Evolutionary conservation across 1,140 invertebrate genomes (phyloP), one percentile per base, ranked within the genome.

Genomic region (Zaprionus vittiger): DNA sequence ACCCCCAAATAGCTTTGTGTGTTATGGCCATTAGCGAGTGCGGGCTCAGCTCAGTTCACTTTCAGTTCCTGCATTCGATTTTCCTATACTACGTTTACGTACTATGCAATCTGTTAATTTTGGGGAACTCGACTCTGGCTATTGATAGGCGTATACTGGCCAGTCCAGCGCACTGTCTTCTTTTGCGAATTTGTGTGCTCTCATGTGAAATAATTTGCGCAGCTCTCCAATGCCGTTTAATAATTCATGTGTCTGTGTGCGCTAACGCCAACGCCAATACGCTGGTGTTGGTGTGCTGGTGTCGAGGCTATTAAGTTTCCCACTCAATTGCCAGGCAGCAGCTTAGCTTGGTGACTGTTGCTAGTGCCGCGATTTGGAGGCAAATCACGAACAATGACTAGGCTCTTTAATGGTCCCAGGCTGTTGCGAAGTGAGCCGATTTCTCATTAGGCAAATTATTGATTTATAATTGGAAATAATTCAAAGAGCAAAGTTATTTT

Each of bases 181-280:
- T 83, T 89, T 84, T 84, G 68, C 66, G 81, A 79, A 87, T 90
- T 81, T 75, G 89, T 84, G 84, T 72, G 78, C 85, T 71, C 74
- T 84, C 84, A 87, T 90, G 85, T 79, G 81, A 87, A 90, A 87
- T 89, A 87, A 87, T 84, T 87, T 79, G 66, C 78, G 72, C 73
- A 76, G 84, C 75, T 81, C 84, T 84, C 66, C 79, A 73, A 79
- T 77, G 70, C 64, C 79, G 83, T 84, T 87, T 81, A 89, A 87
- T 87, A 87, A 89, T 89, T 89, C 81, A 87, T 79, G 11, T 37
- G 44, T 31, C 52, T 59, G 60, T 52, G 65, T 68, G 47, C 24
- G 47, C 34, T 44, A 37, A 69, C 24, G 59, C 52, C 66, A 70
- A 52, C 49, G 49, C 22, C 49, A 22, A 12, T 54, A 22, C 24